Base-by-base conservation (phyloP, 2,797 vertebrate genomes). In the Cryptoblepharus egeriae region DNA sequence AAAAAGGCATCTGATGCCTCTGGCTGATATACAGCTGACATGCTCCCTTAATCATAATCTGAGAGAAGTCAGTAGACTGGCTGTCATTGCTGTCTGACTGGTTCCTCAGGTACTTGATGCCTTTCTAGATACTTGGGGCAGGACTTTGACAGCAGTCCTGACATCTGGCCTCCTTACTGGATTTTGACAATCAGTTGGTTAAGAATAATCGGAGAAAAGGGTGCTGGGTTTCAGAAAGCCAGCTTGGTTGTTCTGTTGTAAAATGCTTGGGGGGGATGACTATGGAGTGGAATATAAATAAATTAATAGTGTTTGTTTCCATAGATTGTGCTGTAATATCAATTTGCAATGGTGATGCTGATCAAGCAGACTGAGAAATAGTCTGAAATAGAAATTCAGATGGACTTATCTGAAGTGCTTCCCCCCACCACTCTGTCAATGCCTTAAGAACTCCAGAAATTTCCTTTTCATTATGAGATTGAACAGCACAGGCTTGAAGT, bases 391-490 rank as follows among this genome's bases (percentile, higher is more conserved):
- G n/a, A n/a, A n/a, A 95, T 77, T 58, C 45, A 74, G 87, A 83
- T 52, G 45, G 5, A 82, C 77, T 60, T 74, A 75, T 90, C 22
- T 72, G 84, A 60, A 71, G 28, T 35, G 85, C 78, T 77, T 42
- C 15, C 15, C 16, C 39, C 39, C 6, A 3, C 39, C 6, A 3
- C 83, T 92, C 55, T 89, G 76, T 86, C 81, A 90, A 77, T 83
- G 87, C 79, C 39, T 57, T 88, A 79, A 88, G 67, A 94, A 32
- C 5, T 91, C 88, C 49, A 74, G 75, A 89, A 92, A 74, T 91
- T 88, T 91, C 87, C 90, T 87, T 93, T 89, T 91, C 89, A 91
- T 94, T 93, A 90, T 65, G 94, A 81, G 90, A 89, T 80, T 81
- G 87, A 92, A 87, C 16, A 90, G 75, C 87, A 88, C 72, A 93